These are phyloP conservation scores for Cydia pomonella DNA, from an alignment of 1,140 invertebrate species.

Conservation along the genomic window DNA sequence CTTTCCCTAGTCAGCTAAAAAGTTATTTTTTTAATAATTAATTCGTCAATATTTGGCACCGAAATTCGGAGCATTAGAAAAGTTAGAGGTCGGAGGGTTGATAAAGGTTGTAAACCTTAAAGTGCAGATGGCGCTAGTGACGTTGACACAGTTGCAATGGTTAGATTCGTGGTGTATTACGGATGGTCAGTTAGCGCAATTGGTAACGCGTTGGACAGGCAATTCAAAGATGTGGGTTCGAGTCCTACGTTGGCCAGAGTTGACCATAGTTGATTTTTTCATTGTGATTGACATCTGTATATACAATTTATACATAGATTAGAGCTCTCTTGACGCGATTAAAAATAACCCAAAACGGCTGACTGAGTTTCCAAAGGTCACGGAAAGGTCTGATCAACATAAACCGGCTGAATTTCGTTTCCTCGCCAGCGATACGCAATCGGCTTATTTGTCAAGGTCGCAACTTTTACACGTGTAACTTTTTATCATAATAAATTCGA, in stretches of 20 bases:
- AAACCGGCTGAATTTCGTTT: background rate
- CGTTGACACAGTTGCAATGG: too few species aligned
- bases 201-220: too few species aligned
- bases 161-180: too few species aligned
- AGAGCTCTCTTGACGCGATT: background rate
- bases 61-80: background rate
- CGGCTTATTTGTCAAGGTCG: background rate
- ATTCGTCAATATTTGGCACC: background rate
- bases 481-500: background rate
- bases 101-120: too few species aligned
- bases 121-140: too few species aligned
- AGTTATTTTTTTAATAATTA: background rate
- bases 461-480: background rate
- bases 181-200: too few species aligned
- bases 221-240: too few species aligned
- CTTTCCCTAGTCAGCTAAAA: too few species aligned
- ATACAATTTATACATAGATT: background rate
- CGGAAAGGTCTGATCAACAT: constrained; percentile 8
- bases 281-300: too few species aligned
- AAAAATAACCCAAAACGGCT: background rate
- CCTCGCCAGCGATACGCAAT: background rate
- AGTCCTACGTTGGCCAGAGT: too few species aligned
- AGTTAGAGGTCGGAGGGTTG: too few species aligned
- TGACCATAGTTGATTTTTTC: too few species aligned
- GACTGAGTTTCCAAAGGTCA: constrained; percentile 5